These are phyloP conservation scores for Chrysotoxum bicinctum DNA, from an alignment of 2,888 invertebrate genomes.

Conservation along the genomic window DNA sequence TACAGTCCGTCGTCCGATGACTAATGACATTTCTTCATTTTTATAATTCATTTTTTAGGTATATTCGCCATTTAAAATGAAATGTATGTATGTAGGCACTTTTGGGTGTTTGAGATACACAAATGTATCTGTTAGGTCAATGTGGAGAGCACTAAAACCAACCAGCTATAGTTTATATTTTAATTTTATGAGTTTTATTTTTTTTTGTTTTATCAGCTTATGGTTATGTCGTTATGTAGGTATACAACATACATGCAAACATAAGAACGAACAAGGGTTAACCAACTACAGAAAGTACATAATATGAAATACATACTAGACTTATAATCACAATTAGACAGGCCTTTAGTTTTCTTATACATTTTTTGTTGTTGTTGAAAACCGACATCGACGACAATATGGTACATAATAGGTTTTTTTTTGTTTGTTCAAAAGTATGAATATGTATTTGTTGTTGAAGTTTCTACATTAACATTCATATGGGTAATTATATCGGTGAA, in stretches of 20 bases:
- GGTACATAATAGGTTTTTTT: background rate
- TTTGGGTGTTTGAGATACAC: conserved; percentile 32
- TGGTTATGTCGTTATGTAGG: background rate
- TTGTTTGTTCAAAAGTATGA: background rate
- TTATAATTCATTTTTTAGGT: background rate
- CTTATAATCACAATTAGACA: conserved; percentile 13
- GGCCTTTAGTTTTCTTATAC: conserved; percentile 52
- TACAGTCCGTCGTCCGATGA: conserved; percentile 47
- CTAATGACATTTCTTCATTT: conserved; percentile 59
- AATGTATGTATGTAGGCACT: background rate
- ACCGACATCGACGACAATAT: background rate
- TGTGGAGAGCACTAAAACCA: conserved; percentile 19
- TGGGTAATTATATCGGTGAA: conserved; percentile 2
- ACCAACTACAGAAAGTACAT: conserved; percentile 45
- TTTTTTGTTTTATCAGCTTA: conserved; percentile 11
- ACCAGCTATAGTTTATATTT: conserved; percentile 27
- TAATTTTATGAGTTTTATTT: conserved; percentile 40
- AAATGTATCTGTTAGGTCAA: conserved; percentile 52
- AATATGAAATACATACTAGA: background rate
- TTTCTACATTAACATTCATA: background rate
- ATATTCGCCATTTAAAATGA: conserved; percentile 36
- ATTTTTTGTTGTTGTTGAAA: conserved; percentile 27
- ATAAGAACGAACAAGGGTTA: conserved; percentile 63
- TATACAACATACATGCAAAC: background rate
- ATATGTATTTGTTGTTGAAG: background rate